Evolutionary conservation across 2,888 invertebrate genomes (phyloP).

Genomic region (Meteorus colon): DNA sequence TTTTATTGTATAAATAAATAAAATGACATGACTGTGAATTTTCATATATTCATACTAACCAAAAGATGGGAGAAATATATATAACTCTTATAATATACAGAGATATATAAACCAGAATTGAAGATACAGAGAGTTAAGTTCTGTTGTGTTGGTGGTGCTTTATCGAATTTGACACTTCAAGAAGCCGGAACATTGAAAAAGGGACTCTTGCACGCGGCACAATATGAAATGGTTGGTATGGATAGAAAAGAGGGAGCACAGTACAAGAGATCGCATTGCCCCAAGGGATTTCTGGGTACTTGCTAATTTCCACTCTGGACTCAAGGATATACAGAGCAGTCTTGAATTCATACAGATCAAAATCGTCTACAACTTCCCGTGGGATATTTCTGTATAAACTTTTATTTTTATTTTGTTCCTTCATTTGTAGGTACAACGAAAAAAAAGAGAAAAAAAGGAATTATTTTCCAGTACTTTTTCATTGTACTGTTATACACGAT

Average conservation of each 20-base stretch:
- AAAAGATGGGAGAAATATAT: not conserved
- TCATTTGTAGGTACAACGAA: not conserved
- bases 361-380: conserved; percentile 56
- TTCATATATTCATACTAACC: too few species aligned
- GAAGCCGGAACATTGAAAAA: conserved; percentile 73
- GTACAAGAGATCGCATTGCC: conserved; percentile 45
- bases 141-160: conserved; percentile 51
- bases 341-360: conserved; percentile 38
- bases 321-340: conserved; percentile 33
- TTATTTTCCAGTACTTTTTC: conserved; percentile 23
- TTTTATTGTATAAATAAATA: too few species aligned
- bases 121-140: conserved; percentile 23
- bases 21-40: too few species aligned
- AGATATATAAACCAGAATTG: conserved; percentile 44
- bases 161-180: conserved; percentile 73
- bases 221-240: conserved; percentile 50
- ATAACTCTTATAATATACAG: conserved; percentile 42
- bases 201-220: conserved; percentile 50
- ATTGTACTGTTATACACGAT: conserved; percentile 41
- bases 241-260: conserved; percentile 36
- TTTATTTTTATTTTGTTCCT: conserved; percentile 11
- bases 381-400: conserved; percentile 28
- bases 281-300: conserved; percentile 44
- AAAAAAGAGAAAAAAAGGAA: not conserved
- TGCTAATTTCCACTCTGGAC: conserved; percentile 44